Evolutionary conservation across 2,888 invertebrate species (phyloP), one percentile per base, ranked within the genome.

Genomic region (Drosophila meridiana): DNA sequence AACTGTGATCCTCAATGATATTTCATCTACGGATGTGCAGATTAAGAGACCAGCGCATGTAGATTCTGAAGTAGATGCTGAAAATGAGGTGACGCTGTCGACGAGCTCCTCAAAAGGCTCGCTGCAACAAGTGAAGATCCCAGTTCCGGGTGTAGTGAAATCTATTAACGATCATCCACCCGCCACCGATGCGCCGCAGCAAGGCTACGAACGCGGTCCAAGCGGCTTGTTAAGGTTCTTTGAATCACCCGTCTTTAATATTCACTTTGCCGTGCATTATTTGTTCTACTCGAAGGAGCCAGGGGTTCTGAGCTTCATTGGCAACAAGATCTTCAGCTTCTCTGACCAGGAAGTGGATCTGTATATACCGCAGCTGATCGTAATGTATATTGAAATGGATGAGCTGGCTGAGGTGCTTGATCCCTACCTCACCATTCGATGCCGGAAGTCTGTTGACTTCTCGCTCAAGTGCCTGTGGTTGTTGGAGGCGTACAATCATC

Each of bases 181-280:
- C 0, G 60, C 72, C 42, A 75, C 77, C 50, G 80, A 78, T n/a
- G 20, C 69, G 28, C 78, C 80, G 50, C 82, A 82, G 55, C 92
- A 90, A 82, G 89, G 89, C 26, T 55, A 40, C 76, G 93, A 93
- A 69, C 92, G 92, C 61, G 92, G 93, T 45, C 90, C 92, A 56
- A 93, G 92, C 75, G 93, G 93, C 28, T 80, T 93, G 20, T 73
- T 93, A 76, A 84, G 99, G 90, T 95, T 99, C 91, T 98, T 99
- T 93, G 99, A 99, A 94, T 99, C 99, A 88, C 98, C 98, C 94
- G 95, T 99, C 89, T 98, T 99, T 94, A 98, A 99, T 93, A 98
- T 99, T 95, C 97, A 98, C 83, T 99, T 99, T 95, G 99, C 99
- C 78, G 97, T 99, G 92, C 98, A 98, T 92, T 99, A 99, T 94